Evolutionary conservation across 2,888 invertebrate species (phyloP).

Genomic region (Protodeltote pygarga): DNA sequence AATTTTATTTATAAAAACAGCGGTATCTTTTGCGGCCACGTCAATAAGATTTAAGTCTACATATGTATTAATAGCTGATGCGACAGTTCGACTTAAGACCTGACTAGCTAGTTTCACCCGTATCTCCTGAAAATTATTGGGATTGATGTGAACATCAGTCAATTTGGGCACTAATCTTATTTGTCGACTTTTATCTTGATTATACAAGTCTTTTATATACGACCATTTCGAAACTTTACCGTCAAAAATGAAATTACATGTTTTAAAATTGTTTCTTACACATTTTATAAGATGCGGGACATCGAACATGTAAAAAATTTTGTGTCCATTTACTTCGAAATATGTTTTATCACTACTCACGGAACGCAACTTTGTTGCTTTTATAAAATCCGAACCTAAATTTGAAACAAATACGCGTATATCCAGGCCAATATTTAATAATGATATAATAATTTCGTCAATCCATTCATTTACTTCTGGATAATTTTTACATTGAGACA

Average conservation of each 20-base stretch:
- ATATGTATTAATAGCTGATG: constrained; percentile 22
- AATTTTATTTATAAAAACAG: constrained; percentile 25
- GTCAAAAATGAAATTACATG: constrained; percentile 15
- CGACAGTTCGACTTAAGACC: constrained; percentile 27
- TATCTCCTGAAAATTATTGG: constrained; percentile 39
- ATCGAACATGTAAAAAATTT: constrained; percentile 42
- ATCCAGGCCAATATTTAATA: constrained; percentile 18
- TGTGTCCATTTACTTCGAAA: constrained; percentile 19
- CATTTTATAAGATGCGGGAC: constrained; percentile 41
- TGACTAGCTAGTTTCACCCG: constrained; percentile 33
- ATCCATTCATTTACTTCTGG: constrained; percentile 29
- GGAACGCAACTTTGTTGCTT: no score
- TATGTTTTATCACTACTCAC: constrained; percentile 40
- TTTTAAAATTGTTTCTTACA: constrained; percentile 22
- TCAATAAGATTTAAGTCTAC: constrained; percentile 14
- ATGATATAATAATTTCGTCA: constrained; percentile 18
- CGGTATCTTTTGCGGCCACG: constrained; percentile 26
- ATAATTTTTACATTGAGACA: constrained; percentile 20
- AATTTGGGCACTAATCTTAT: constrained; percentile 41
- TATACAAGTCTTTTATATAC: constrained; percentile 29
- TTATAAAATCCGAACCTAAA: background rate
- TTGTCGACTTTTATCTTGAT: constrained; percentile 19
- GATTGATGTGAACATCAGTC: constrained; percentile 38
- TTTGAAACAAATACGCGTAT: background rate
- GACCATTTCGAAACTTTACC: constrained; percentile 37